Percentiles rank a stretch among this genome's conserved stretches.
phyloP scores from a whole-genome alignment of 2,113 vertebrate genomes.

The Carassius gibelio region DNA sequence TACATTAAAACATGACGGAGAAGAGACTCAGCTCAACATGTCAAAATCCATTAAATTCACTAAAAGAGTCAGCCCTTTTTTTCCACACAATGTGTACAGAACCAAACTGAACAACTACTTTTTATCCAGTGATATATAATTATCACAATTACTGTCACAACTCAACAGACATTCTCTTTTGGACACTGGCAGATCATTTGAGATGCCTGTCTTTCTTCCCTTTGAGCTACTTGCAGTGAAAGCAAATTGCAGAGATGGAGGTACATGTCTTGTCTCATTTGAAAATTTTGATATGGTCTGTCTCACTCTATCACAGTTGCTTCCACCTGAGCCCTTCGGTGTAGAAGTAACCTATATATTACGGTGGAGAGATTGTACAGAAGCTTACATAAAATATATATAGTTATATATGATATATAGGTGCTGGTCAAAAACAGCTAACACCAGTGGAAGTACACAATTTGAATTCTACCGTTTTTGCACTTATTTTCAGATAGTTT shows the following conservation, averaged over 20 bases:
- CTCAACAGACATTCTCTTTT: neutral
- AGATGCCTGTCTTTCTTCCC: neutral
- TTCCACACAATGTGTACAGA: neutral
- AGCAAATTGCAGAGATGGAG: neutral
- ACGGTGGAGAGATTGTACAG: neutral
- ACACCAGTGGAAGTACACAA: neutral
- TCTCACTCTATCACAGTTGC: neutral
- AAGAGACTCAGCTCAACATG: neutral
- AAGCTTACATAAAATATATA: neutral
- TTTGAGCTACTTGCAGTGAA: neutral
- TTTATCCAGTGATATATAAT: neutral
- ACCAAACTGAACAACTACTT: neutral
- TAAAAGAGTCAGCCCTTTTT: neutral
- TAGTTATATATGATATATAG: too few species aligned
- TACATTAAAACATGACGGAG: neutral
- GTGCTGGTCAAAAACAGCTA: neutral
- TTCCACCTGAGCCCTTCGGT: constrained; percentile 5
- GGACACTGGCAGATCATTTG: neutral
- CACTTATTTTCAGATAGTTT: neutral
- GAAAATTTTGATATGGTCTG: neutral
- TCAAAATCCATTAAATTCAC: neutral
- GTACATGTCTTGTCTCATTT: constrained; percentile 15
- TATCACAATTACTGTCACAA: neutral
- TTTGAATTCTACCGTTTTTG: neutral
- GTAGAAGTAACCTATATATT: neutral